Evolutionary conservation across 1,140 invertebrate species (phyloP).

Genomic region (Papilio dardanus): DNA sequence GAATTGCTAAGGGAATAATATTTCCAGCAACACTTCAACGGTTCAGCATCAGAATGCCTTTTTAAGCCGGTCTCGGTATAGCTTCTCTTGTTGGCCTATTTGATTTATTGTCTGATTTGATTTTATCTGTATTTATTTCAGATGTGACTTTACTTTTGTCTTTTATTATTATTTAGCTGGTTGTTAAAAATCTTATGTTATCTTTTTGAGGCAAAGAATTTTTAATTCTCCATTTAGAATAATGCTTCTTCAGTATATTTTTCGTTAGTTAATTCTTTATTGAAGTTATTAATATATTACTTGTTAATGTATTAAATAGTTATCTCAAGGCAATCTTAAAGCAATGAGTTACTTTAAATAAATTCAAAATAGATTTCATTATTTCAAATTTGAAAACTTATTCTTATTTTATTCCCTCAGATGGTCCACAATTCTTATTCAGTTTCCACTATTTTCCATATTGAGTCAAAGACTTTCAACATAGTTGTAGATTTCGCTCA

Average conservation of each 20-base stretch:
- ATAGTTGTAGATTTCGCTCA: constrained; percentile 40
- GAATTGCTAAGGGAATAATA: constrained; percentile 50
- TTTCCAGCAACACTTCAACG: constrained; percentile 45
- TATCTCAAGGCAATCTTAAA: constrained; percentile 8
- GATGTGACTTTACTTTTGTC: neutral
- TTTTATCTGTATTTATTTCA: constrained; percentile 16
- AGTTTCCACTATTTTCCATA: constrained; percentile 39
- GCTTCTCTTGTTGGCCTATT: constrained; percentile 24
- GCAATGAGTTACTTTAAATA: neutral
- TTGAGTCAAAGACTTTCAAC: constrained; percentile 38
- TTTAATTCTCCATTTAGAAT: neutral
- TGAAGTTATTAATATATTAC: neutral
- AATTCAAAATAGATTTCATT: constrained; percentile 32
- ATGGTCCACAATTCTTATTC: constrained; percentile 38
- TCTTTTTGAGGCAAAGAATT: neutral
- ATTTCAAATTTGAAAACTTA: constrained; percentile 34
- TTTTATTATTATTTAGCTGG: constrained; percentile 1
- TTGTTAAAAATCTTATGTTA: neutral
- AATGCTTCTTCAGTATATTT: too few relatives aligned
- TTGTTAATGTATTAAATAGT: neutral
- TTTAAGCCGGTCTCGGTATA: constrained; percentile 39
- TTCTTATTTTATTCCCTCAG: constrained; percentile 38
- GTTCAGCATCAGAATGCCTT: constrained; percentile 51
- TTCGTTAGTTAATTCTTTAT: too few relatives aligned
- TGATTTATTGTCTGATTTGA: constrained; percentile 31